Base-by-base conservation (phyloP, 23 tunicate species). In the Aplidium turbinatum region DNA sequence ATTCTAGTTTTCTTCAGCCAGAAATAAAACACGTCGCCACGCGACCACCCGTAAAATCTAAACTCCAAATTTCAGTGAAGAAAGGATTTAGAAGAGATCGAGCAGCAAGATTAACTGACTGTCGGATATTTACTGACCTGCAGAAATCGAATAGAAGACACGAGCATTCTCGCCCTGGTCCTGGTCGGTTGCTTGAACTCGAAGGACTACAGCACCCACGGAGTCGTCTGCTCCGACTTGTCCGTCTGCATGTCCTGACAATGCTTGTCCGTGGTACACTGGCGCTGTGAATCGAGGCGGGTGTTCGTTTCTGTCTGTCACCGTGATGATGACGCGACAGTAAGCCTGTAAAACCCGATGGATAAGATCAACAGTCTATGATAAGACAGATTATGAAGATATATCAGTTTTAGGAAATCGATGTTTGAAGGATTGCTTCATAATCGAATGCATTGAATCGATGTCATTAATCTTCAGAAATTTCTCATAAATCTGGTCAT, bases 91-190 rank as follows among this genome's bases (percentile, higher is more conserved):
- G n/a, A n/a, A n/a, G n/a, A n/a, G n/a, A n/a, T n/a, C n/a, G n/a
- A n/a, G n/a, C n/a, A n/a, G n/a, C n/a, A n/a, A n/a, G n/a, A n/a
- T n/a, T n/a, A n/a, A n/a, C n/a, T n/a, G n/a, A n/a, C n/a, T n/a
- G n/a, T n/a, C n/a, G n/a, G n/a, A n/a, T 54, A 16, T 42, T 42
- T 42, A 42, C 87, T 30, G 38, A 83, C 89, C 89, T 38, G 55
- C 5, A 19, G 16, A 23, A 23, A 83, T 83, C 24, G 89, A 75
- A 29, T 83, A 83, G 2, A 83, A 36, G 30, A 83, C 40, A 35
- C 81, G 51, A 9, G 81, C 89, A 35, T 83, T 83, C 36, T 63
- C 76, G 1, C 89, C 89, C 11, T 26, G 23, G 33, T 83, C 89
- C 23, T 33, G 76, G 47, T 83, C 89, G 0, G 74, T 65, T 18